Conservation (phyloP, 2,888 invertebrate species). For the Lasioglossum leucozonium region DNA sequence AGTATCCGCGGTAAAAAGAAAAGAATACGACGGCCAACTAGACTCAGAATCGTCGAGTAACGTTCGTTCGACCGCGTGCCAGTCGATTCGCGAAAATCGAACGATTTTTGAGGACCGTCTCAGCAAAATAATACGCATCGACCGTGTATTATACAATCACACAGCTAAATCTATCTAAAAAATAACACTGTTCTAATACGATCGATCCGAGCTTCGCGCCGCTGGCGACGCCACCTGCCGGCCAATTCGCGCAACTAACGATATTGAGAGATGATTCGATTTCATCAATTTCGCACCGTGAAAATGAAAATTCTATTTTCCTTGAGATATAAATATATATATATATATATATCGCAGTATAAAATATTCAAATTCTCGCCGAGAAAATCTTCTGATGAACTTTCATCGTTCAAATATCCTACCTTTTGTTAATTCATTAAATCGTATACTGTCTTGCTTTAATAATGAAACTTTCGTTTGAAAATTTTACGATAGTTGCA, state of each 20-base stretch:
- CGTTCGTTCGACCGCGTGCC: conserved; percentile 38
- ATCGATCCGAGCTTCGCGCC: conserved; percentile 79
- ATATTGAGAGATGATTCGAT: conserved; percentile 60
- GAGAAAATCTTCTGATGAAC: neutral
- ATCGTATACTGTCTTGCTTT: neutral
- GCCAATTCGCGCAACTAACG: neutral
- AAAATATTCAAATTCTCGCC: neutral
- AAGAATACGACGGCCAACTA: conserved; percentile 77
- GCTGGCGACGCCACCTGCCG: conserved; percentile 66
- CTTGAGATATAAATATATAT: neutral
- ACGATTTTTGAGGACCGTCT: neutral
- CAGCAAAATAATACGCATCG: conserved; percentile 59
- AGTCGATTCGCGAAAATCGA: conserved; percentile 10
- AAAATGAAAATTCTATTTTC: conserved; percentile 8
- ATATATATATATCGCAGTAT: neutral
- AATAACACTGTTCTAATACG: conserved; percentile 73
- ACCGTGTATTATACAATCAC: conserved; percentile 42
- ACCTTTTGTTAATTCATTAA: neutral
- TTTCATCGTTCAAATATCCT: neutral
- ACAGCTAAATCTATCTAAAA: conserved; percentile 76
- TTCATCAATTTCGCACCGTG: conserved; percentile 33
- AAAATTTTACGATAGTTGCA: neutral
- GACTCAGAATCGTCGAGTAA: conserved; percentile 46
- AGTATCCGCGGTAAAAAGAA: conserved; percentile 84
- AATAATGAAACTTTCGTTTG: neutral